These are phyloP conservation scores for Stigmatopora argus DNA, from an alignment of 2,113 vertebrate genomes.

Conservation along the genomic window DNA sequence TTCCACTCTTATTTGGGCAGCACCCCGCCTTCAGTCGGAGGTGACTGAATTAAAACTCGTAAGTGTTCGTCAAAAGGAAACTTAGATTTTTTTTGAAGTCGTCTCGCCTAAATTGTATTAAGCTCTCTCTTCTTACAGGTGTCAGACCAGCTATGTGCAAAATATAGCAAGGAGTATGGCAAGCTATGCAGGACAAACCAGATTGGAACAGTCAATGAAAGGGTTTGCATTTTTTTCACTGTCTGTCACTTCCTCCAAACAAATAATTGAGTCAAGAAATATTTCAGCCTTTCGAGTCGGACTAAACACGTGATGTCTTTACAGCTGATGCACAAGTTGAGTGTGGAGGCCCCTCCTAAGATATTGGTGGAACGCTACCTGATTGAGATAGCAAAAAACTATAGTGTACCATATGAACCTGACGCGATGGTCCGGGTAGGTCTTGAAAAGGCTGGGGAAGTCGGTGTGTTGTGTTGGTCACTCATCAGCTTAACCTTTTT, in stretches of 20 bases:
- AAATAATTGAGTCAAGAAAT: slow-evolving; percentile 1
- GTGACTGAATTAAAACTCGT: slow-evolving; percentile 90
- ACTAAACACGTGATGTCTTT: slow-evolving; percentile 11
- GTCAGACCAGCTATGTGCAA: slow-evolving; percentile 93
- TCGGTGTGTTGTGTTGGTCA: slow-evolving; percentile 2
- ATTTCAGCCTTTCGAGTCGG: not conserved
- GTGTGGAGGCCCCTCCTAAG: slow-evolving; percentile 92
- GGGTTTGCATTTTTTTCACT: slow-evolving; percentile 69
- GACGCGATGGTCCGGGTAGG: slow-evolving; percentile 94
- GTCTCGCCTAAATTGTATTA: slow-evolving; percentile 2
- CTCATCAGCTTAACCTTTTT: not conserved
- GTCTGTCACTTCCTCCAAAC: not conserved
- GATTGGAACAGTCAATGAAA: slow-evolving; percentile 94
- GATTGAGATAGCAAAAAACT: slow-evolving; percentile 99
- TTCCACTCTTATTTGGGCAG: slow-evolving; percentile 95
- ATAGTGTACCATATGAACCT: slow-evolving; percentile 93
- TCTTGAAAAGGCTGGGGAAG: not conserved
- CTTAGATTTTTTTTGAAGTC: slow-evolving; percentile 44
- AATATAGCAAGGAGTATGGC: slow-evolving; percentile 98
- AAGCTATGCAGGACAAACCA: slow-evolving; percentile 96
- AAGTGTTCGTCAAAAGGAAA: slow-evolving; percentile 65
- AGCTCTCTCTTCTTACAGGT: slow-evolving; percentile 69
- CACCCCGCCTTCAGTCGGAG: slow-evolving; percentile 89
- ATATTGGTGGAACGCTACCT: slow-evolving; percentile 95
- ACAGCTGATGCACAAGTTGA: slow-evolving; percentile 95